Base-by-base conservation (phyloP, 2,797 vertebrate species). In the Lacerta agilis region DNA sequence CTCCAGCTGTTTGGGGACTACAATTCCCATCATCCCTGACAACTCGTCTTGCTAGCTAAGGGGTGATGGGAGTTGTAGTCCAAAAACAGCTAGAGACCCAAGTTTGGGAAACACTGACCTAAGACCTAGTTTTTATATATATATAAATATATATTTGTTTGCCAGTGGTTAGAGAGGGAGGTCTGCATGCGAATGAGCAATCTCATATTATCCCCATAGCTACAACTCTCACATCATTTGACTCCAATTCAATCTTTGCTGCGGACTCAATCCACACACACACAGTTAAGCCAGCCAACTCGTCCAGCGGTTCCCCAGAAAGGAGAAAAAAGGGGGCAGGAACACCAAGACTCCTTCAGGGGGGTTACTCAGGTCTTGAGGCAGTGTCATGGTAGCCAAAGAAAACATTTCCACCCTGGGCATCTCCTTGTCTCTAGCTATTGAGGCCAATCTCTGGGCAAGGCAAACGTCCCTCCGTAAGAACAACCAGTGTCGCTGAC, bases 371-470 rank as follows among this genome's bases (percentile, higher is more conserved):
- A 38, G 71, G n/a, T 73, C 18, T 8, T 38, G 71, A 84, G 17
- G 43, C 33, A 17, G 43, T 75, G 78, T 45, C 61, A 85, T 33
- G 67, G n/a, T 89, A 76, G 88, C 83, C 83, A 89, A 89, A 89
- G 79, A 81, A 85, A 67, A 76, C 11, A 17, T 41, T 38, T 55
- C 18, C 78, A 67, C 25, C 43, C 36, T 67, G 78, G 25, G 23
- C 78, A 33, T 29, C 20, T 79, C 36, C 49, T 43, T 38, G 25
- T 20, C 6, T 9, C 38, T 80, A 49, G n/a, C 25, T 64, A 5
- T 76, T n/a, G 8, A 38, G n/a, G 17, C 33, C 86, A 82, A 27
- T 11, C 18, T 25, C 36, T 45, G 64, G n/a, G 58, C 36, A 8
- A 81, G 58, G 41, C 61, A 71, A 79, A 29, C 20, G 9, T 33